These are phyloP conservation scores for Heterotilapia buettikoferi DNA, from an alignment of 2,113 vertebrate genomes.

Conservation along the genomic window DNA sequence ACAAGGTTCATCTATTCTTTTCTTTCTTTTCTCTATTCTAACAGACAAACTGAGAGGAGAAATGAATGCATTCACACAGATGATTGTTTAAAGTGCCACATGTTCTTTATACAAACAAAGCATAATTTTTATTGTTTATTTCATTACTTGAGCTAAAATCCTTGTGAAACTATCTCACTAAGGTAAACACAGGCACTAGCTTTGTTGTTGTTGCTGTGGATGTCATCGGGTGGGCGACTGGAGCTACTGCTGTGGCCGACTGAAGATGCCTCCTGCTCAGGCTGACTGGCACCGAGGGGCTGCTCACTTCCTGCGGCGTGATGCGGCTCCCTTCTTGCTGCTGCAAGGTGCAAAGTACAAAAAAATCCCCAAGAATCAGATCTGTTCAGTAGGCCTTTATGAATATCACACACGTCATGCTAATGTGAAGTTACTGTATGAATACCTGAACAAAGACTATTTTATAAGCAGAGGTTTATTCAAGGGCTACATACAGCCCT, in stretches of 20 bases:
- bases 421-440: not conserved
- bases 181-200: not conserved
- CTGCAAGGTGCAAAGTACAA: conserved; percentile 63
- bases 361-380: not conserved
- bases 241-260: not conserved
- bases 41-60: not conserved
- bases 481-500: not conserved
- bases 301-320: conserved; percentile 91
- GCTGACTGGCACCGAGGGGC: not conserved
- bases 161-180: not conserved
- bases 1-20: not conserved
- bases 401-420: not conserved
- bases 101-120: conserved; percentile 36
- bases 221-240: not conserved
- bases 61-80: not conserved
- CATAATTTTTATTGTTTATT: not conserved
- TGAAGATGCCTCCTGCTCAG: not conserved
- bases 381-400: not conserved
- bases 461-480: not conserved
- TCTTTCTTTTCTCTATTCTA: not conserved
- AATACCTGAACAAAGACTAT: not conserved
- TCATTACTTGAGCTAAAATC: conserved; percentile 10
- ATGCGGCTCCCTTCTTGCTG: conserved; percentile 92
- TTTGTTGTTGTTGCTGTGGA: not conserved
- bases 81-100: conserved; percentile 25